Conservation (phyloP, 1,140 invertebrate species). For the Triops longicaudatus region DNA sequence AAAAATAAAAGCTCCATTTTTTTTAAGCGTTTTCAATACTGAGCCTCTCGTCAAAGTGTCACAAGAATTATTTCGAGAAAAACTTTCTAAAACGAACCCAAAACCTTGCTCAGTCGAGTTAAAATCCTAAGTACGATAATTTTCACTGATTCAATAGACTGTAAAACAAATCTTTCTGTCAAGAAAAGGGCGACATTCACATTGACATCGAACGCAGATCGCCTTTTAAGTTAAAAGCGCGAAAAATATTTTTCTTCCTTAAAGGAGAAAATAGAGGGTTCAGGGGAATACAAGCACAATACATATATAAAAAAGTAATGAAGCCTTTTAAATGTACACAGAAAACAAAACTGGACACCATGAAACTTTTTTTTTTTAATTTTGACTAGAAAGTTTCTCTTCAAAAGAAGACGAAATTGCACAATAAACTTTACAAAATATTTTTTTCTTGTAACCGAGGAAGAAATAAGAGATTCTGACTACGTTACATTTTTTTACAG, state of each 20-base stretch:
- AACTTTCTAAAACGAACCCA: no score
- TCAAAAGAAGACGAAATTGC: background rate
- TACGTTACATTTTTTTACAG: background rate
- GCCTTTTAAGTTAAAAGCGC: no score
- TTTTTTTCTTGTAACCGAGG: background rate
- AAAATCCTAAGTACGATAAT: no score
- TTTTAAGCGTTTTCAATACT: constrained; percentile 3
- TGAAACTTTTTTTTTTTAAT: background rate
- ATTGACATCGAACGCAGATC: no score
- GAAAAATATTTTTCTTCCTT: background rate
- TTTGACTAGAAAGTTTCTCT: background rate
- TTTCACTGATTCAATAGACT: no score
- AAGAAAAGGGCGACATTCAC: no score
- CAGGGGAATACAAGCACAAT: background rate
- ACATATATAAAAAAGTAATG: background rate
- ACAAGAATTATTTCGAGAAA: no score
- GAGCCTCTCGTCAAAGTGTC: background rate
- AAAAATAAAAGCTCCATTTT: background rate
- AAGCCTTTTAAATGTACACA: background rate
- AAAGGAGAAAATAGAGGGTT: background rate
- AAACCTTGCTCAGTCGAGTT: no score
- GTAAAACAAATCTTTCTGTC: no score
- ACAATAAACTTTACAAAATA: background rate
- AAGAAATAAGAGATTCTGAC: background rate
- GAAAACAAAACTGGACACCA: background rate